Base-by-base conservation (phyloP, 2,888 invertebrate species). In the Oxycera nigricornis region DNA sequence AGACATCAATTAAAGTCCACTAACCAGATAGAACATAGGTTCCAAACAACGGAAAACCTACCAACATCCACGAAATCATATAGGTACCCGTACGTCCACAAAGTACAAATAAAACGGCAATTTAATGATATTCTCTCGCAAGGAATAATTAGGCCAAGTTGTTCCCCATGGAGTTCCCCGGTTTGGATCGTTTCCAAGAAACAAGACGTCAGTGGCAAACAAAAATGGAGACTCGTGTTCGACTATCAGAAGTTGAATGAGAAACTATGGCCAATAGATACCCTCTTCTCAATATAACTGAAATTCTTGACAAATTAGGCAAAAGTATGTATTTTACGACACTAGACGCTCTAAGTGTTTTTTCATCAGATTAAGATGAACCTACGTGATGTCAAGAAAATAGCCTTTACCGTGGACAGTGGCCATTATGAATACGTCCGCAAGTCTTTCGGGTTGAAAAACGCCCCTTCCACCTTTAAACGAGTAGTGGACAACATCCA, bases 221-320 rank as follows among this genome's bases (percentile, higher is more conserved):
- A 74, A 30, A 76, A 80, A 78, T 79, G 77, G 77, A 26, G 79
- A 24, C 41, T 78, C 4, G 79, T 79, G 1, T 70, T 79, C 17
- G 79, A 80, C 46, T 80, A 77, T 24, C 35, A 77, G 11, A 79
- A 79, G 72, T 14, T 80, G 0, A 79, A 80, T 62, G 78, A 79
- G 24, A 77, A 55, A 79, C 79, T 0, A 72, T 79, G 2, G 72
- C 67, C 20, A 78, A 78, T 39, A 28, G 59, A 35, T 79, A 78
- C 52, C 79, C 78, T 7, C 20, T 79, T 14, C 79, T 80, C 0
- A 79, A 81, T 52, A 80, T 83, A 11, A 76, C 77, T 1, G 81
- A 82, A 17, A 77, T 82, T 3, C 73, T 83, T 26, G 81, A 82
- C 55, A 79, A 81, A 73, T 65, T 82, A 31, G 82, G 82, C 1